phyloP scores from a whole-genome alignment of 1,140 invertebrate species.

The Apocrypta bakeri region DNA sequence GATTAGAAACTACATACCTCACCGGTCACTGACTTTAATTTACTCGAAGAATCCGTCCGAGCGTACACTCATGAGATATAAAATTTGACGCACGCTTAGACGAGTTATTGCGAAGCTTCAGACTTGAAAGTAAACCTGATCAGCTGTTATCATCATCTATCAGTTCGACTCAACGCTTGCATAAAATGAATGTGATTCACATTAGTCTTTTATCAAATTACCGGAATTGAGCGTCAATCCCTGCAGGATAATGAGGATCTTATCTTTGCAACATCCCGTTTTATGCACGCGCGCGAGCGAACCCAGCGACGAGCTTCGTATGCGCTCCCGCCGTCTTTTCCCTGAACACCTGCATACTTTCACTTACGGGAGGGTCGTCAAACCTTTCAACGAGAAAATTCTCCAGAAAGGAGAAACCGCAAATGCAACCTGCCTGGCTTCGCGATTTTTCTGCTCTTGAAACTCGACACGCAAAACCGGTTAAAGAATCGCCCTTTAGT shows the following conservation, averaged over 20 bases:
- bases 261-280: neutral
- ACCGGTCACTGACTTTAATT: neutral
- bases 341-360: neutral
- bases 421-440: neutral
- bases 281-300: neutral
- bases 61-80: neutral
- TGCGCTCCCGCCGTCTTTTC: neutral
- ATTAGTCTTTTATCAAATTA: too few relatives aligned
- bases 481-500: slow-evolving; percentile 51
- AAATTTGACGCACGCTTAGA: neutral
- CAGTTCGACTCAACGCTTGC: too few relatives aligned
- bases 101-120: neutral
- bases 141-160: too few relatives aligned
- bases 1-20: slow-evolving; percentile 4
- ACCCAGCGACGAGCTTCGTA: neutral
- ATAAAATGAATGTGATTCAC: neutral
- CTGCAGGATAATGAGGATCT: neutral
- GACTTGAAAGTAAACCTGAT: neutral
- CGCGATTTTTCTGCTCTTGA: slow-evolving; percentile 35
- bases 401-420: neutral
- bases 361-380: slow-evolving; percentile 9
- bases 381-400: neutral
- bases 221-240: neutral
- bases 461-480: slow-evolving; percentile 42
- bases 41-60: too few relatives aligned